phyloP scores from a whole-genome alignment of 2,113 vertebrate genomes.

The Glareola pratincola region DNA sequence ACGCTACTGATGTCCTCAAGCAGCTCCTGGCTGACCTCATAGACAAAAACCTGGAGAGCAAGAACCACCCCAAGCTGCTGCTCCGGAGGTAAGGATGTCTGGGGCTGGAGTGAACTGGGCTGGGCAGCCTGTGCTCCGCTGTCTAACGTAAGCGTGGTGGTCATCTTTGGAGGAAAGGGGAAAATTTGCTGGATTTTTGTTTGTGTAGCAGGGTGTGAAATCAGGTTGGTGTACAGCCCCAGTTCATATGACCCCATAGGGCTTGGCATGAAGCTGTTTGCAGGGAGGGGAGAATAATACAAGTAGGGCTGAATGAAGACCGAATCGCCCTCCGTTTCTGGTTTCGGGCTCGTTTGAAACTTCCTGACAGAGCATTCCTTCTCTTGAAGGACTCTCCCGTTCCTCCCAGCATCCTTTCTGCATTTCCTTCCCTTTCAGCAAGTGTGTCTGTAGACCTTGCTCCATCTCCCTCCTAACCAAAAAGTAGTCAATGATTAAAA shows the following conservation, averaged over 20 bases:
- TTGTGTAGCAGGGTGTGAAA: background rate
- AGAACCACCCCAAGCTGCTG: constrained; percentile 96
- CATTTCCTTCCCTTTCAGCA: background rate
- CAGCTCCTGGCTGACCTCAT: constrained; percentile 97
- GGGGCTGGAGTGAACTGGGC: background rate
- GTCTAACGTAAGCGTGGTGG: rapidly evolving
- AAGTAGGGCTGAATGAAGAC: background rate
- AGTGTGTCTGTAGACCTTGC: background rate
- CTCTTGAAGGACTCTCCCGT: background rate
- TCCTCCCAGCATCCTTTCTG: background rate
- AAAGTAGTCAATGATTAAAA: background rate
- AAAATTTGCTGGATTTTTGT: background rate
- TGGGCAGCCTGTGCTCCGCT: background rate
- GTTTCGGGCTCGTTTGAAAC: background rate
- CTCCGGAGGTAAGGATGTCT: constrained; percentile 83
- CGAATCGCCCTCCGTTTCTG: background rate
- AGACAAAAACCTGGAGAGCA: constrained; percentile 98
- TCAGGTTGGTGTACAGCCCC: background rate
- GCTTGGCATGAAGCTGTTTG: background rate
- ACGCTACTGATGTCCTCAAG: constrained; percentile 95
- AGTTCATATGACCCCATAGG: rapidly evolving
- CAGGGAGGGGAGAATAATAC: background rate
- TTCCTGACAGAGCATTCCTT: background rate
- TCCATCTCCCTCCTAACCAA: background rate
- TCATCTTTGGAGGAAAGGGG: background rate